Evolutionary conservation across 2,113 vertebrate species (phyloP).

Genomic region (Panthera tigris): DNA sequence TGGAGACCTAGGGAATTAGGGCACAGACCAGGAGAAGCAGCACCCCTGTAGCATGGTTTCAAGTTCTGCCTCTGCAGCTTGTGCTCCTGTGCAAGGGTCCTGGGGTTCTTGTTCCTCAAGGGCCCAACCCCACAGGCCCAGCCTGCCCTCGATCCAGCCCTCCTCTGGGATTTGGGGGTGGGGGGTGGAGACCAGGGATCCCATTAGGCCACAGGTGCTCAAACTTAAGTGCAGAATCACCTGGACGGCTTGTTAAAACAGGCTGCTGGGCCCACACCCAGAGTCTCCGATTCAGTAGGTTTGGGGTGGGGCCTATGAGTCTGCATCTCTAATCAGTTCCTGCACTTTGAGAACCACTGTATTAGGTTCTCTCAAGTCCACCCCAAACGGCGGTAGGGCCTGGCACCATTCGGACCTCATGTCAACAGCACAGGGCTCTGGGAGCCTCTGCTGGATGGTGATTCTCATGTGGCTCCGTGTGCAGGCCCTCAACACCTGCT

Average conservation of each 20-base stretch:
- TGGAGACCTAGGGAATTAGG: background rate
- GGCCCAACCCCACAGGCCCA: background rate
- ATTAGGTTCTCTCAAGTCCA: background rate
- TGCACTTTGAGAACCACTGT: background rate
- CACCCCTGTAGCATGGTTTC: background rate
- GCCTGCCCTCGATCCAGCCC: background rate
- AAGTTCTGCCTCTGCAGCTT: background rate
- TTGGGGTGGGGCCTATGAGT: background rate
- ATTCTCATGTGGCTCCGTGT: background rate
- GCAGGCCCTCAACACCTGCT: background rate
- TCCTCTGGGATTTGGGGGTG: background rate
- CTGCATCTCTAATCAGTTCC: background rate
- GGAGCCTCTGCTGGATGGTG: background rate
- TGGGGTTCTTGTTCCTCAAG: background rate
- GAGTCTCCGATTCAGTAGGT: background rate
- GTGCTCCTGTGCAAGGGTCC: background rate
- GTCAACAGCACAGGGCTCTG: background rate
- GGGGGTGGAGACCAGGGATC: background rate
- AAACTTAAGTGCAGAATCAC: background rate
- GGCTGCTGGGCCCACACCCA: background rate
- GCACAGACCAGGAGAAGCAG: background rate
- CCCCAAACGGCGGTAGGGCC: background rate
- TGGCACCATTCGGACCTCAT: rapidly evolving
- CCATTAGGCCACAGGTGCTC: background rate
- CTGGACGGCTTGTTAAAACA: background rate